Evolutionary conservation across 2,113 vertebrate species (phyloP).

Genomic region (Oreochromis aureus): DNA sequence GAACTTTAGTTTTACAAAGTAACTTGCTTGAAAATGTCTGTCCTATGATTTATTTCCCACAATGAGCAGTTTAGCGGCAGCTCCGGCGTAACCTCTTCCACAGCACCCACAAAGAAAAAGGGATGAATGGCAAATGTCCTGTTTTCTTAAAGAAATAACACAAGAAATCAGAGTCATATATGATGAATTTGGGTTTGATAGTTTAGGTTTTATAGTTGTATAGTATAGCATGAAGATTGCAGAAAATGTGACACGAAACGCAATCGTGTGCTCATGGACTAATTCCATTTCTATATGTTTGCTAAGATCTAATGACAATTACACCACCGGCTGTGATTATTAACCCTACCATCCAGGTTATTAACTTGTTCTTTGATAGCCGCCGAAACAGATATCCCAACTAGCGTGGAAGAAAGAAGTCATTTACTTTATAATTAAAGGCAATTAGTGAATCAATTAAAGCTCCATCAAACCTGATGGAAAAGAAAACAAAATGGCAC

Average conservation of each 20-base stretch:
- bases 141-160: background rate
- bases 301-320: constrained; percentile 51
- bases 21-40: constrained; percentile 24
- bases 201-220: constrained; percentile 2
- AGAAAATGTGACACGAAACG: background rate
- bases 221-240: background rate
- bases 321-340: constrained; percentile 40
- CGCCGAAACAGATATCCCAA: constrained; percentile 45
- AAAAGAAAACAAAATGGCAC: constrained; percentile 47
- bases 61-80: constrained; percentile 14
- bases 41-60: constrained; percentile 31
- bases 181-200: background rate
- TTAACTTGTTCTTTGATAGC: constrained; percentile 58
- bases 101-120: background rate
- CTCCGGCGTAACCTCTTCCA: background rate
- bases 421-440: constrained; percentile 68
- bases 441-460: constrained; percentile 71
- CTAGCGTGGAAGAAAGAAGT: constrained; percentile 25
- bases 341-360: constrained; percentile 58
- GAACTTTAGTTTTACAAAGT: constrained; percentile 32
- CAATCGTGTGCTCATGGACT: constrained; percentile 25
- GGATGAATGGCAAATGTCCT: background rate
- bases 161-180: background rate
- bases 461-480: constrained; percentile 61
- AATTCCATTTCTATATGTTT: constrained; percentile 44